A percentile compares a stretch with the other conserved stretches of the same genome.
Evolutionary conservation across 2,797 vertebrate species (phyloP).

Genomic region (Pangasius sanitwongsei): DNA sequence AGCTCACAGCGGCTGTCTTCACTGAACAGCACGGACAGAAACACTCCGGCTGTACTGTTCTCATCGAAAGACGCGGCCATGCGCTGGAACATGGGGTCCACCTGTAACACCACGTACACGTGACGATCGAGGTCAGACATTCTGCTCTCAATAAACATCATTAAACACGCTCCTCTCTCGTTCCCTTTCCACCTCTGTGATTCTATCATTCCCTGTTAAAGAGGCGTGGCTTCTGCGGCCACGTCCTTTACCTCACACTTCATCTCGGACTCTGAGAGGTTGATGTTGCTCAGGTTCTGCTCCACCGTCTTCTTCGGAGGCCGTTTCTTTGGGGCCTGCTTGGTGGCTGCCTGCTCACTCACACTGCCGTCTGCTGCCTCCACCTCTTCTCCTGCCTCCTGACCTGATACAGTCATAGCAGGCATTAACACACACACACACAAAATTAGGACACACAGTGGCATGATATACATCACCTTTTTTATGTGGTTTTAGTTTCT

Average conservation of each 20-base stretch:
- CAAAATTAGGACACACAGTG: neutral
- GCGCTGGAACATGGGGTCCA: conserved; percentile 92
- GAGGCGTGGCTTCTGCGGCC: neutral
- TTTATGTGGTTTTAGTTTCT: neutral
- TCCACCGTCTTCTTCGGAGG: conserved; percentile 87
- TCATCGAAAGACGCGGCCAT: conserved; percentile 88
- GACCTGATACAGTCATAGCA: conserved; percentile 53
- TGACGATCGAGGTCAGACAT: neutral
- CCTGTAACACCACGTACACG: conserved; percentile 64
- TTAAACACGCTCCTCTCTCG: neutral
- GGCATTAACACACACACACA: neutral
- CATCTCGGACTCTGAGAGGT: conserved; percentile 76
- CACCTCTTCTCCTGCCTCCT: conserved; percentile 45
- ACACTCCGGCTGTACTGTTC: conserved; percentile 86
- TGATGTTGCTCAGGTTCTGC: conserved; percentile 88
- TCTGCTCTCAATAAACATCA: neutral
- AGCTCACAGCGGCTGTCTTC: conserved; percentile 82
- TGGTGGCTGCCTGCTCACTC: conserved; percentile 60
- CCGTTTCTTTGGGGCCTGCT: conserved; percentile 77
- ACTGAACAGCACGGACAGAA: conserved; percentile 82
- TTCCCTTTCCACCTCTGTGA: neutral
- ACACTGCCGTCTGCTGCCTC: conserved; percentile 40
- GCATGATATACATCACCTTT: neutral
- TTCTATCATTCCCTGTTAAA: neutral
- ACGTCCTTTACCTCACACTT: conserved; percentile 78